Conservation (phyloP, 2,113 vertebrate genomes). For the Zootoca vivipara region DNA sequence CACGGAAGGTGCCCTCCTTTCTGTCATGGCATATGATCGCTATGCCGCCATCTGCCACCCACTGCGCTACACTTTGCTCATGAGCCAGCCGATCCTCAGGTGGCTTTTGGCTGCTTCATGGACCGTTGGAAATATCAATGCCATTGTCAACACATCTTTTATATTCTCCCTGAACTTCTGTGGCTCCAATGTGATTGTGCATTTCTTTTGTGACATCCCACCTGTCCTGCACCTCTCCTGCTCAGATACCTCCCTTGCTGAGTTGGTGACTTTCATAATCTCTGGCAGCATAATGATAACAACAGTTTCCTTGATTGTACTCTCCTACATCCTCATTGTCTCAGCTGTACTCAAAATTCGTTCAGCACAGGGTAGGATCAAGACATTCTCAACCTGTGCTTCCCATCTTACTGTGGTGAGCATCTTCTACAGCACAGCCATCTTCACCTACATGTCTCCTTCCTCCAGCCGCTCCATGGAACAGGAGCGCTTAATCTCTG, state of each 20-base stretch:
- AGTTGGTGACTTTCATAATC: neutral
- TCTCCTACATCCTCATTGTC: slow-evolving; percentile 42
- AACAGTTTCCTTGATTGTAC: slow-evolving; percentile 27
- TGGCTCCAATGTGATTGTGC: slow-evolving; percentile 22
- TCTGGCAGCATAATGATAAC: slow-evolving; percentile 22
- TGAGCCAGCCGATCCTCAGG: neutral
- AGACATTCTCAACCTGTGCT: slow-evolving; percentile 51
- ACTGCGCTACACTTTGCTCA: slow-evolving; percentile 8
- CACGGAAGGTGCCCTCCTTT: neutral
- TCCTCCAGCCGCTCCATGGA: slow-evolving; percentile 18
- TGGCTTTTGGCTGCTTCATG: slow-evolving; percentile 4
- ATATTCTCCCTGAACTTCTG: slow-evolving; percentile 24
- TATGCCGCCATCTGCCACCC: slow-evolving; percentile 25
- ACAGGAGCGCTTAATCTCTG: slow-evolving; percentile 30
- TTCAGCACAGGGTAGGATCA: slow-evolving; percentile 35
- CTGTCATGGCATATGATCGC: slow-evolving; percentile 15
- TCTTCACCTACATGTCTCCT: slow-evolving; percentile 46
- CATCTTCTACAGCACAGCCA: slow-evolving; percentile 44
- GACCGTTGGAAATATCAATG: slow-evolving; percentile 18
- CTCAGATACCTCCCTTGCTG: slow-evolving; percentile 8
- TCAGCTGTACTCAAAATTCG: slow-evolving; percentile 40
- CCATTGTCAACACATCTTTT: slow-evolving; percentile 10
- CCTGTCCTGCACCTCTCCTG: slow-evolving; percentile 34
- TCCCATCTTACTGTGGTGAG: slow-evolving; percentile 50
- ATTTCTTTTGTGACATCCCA: slow-evolving; percentile 62